A percentile compares a stretch with the other conserved stretches of the same genome.
phyloP scores from a whole-genome alignment of 2,113 vertebrate species.

The Phalacrocorax aristotelis region DNA sequence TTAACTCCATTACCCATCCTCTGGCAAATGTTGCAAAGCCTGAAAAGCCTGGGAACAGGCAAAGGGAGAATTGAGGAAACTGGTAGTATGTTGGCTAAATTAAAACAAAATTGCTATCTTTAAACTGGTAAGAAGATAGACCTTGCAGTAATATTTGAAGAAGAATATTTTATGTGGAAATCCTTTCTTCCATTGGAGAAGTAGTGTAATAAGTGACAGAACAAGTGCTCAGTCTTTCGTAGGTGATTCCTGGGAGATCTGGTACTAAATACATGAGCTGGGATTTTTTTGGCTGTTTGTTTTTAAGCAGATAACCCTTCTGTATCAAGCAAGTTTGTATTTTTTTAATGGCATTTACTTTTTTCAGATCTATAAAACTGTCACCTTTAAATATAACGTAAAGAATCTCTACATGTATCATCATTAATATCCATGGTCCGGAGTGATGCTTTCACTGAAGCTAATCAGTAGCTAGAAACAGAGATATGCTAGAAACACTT shows the following conservation, averaged over 20 bases:
- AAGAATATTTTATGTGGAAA: background rate
- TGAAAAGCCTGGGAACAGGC: background rate
- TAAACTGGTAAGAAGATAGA: background rate
- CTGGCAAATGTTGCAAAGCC: background rate
- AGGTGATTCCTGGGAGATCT: background rate
- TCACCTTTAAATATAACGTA: background rate
- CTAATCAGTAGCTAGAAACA: background rate
- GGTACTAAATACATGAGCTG: background rate
- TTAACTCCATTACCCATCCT: background rate
- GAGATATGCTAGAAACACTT: background rate
- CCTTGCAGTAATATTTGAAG: background rate
- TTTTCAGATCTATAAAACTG: background rate
- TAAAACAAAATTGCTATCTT: background rate
- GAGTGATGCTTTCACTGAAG: background rate
- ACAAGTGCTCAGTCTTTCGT: background rate
- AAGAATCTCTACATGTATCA: background rate
- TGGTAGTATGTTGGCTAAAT: background rate
- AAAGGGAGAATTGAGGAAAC: background rate
- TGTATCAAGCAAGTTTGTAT: background rate
- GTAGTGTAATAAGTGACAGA: background rate
- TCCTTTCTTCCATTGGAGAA: background rate
- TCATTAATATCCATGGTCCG: background rate
- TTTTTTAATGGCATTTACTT: background rate
- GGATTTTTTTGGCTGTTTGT: background rate
- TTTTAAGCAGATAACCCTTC: background rate